phyloP scores from a whole-genome alignment of 2,888 invertebrate species.

The Archips xylosteana region DNA sequence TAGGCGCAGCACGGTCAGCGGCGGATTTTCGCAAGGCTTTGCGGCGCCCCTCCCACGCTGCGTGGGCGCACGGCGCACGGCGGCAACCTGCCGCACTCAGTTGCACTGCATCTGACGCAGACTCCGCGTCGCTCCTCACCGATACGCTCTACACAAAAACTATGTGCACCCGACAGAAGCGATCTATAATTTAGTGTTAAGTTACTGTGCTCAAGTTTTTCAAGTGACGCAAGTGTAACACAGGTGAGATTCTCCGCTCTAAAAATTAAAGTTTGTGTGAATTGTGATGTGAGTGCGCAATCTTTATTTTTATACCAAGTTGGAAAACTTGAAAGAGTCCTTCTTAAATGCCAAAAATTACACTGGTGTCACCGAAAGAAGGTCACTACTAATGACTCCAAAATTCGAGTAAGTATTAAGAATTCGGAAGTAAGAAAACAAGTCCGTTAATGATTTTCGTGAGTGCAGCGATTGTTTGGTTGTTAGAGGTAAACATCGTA shows the following conservation, averaged over 20 bases:
- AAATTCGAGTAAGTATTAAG: conserved; percentile 20
- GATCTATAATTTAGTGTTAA: conserved; percentile 82
- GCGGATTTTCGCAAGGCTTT: conserved; percentile 81
- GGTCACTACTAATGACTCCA: conserved; percentile 18
- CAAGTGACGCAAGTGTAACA: conserved; percentile 56
- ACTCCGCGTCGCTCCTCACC: conserved; percentile 58
- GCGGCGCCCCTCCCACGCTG: conserved; percentile 56
- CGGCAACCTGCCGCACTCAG: conserved; percentile 60
- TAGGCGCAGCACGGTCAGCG: conserved; percentile 49
- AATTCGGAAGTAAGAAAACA: conserved; percentile 21
- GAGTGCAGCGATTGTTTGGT: conserved; percentile 63
- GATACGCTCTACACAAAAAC: conserved; percentile 53
- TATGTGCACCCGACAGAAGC: conserved; percentile 74
- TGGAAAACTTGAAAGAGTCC: conserved; percentile 46
- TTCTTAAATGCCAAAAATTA: conserved; percentile 36
- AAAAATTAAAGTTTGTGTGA: conserved; percentile 21
- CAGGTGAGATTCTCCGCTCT: conserved; percentile 59
- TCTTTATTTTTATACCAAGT: conserved; percentile 57
- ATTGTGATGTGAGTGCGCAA: conserved; percentile 51
- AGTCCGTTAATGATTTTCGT: conserved; percentile 32
- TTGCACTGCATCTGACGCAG: conserved; percentile 66
- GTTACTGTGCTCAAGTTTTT: conserved; percentile 67
- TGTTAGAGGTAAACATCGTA: conserved; percentile 58
- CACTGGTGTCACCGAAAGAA: conserved; percentile 7
- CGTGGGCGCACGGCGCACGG: conserved; percentile 62